These are phyloP conservation scores for Zeus faber DNA, from an alignment of 2,113 vertebrate species.

Conservation along the genomic window DNA sequence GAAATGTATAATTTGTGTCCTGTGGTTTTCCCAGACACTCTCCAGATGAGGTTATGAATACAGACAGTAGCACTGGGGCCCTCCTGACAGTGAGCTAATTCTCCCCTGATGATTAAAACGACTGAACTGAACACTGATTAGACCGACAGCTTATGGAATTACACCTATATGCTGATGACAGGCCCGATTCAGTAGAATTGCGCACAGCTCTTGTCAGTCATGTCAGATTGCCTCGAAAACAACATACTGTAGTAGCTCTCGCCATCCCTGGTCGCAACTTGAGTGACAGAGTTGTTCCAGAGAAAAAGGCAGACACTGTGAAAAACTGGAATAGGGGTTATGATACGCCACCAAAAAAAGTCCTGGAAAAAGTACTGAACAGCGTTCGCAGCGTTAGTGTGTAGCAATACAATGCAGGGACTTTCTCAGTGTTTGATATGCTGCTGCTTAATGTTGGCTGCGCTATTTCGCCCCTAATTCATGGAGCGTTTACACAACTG, in stretches of 20 bases:
- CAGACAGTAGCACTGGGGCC: background rate
- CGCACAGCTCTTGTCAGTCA: background rate
- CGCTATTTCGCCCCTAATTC: constrained; percentile 24
- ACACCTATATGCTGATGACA: background rate
- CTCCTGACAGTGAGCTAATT: constrained; percentile 4
- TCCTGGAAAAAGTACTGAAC: background rate
- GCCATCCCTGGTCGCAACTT: background rate
- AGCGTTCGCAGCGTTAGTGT: no score
- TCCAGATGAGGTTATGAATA: constrained; percentile 3
- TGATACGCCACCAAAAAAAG: no score
- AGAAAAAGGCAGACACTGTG: background rate
- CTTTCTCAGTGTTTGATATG: constrained; percentile 11
- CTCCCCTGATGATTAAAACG: constrained; percentile 11
- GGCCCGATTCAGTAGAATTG: background rate
- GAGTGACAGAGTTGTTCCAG: background rate
- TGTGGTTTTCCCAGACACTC: constrained; percentile 12
- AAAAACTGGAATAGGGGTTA: background rate
- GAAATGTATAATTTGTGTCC: constrained; percentile 12
- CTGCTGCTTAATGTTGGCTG: constrained; percentile 16
- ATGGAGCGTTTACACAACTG: constrained; percentile 40
- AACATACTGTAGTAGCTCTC: background rate
- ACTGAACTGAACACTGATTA: constrained; percentile 5
- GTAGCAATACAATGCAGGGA: no score
- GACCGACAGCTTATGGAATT: background rate
- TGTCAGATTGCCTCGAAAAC: background rate